These are phyloP conservation scores for Temnopleurus reevesii DNA, from an alignment of 53 echinoderm and acorn worm species.

Conservation along the genomic window DNA sequence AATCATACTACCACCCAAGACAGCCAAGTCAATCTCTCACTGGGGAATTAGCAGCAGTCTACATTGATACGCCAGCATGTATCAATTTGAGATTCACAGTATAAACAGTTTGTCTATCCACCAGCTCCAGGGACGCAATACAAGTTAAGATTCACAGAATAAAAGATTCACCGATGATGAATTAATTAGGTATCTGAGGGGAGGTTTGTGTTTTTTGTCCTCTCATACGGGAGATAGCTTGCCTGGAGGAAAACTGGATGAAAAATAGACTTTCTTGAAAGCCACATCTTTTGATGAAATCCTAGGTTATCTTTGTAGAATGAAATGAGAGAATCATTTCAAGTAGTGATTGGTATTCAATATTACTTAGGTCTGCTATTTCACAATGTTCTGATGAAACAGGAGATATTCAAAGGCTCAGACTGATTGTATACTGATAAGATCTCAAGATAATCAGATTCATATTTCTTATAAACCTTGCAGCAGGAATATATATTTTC, in stretches of 20 bases:
- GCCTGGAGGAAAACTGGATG: not conserved
- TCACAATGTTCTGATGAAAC: not conserved
- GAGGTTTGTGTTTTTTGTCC: not conserved
- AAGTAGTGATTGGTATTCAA: not conserved
- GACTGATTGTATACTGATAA: not conserved
- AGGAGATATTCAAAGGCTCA: conserved; percentile 2
- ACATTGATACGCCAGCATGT: not conserved
- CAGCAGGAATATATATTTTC: no score
- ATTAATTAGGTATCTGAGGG: conserved; percentile 33
- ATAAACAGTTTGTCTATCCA: conserved; percentile 23
- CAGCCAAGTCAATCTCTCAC: conserved; percentile 3
- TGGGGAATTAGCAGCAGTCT: not conserved
- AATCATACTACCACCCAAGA: not conserved
- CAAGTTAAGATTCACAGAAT: not conserved
- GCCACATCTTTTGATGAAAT: not conserved
- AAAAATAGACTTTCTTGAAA: not conserved
- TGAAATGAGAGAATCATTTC: not conserved
- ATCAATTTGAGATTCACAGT: conserved; percentile 11
- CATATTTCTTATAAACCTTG: no score
- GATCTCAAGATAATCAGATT: not conserved
- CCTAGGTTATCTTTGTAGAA: not conserved
- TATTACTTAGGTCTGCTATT: not conserved
- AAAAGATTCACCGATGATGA: conserved; percentile 2
- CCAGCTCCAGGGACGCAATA: not conserved
- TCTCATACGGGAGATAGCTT: not conserved